These are phyloP conservation scores for Phymastichus coffea DNA, from an alignment of 1,140 invertebrate genomes.

Conservation along the genomic window DNA sequence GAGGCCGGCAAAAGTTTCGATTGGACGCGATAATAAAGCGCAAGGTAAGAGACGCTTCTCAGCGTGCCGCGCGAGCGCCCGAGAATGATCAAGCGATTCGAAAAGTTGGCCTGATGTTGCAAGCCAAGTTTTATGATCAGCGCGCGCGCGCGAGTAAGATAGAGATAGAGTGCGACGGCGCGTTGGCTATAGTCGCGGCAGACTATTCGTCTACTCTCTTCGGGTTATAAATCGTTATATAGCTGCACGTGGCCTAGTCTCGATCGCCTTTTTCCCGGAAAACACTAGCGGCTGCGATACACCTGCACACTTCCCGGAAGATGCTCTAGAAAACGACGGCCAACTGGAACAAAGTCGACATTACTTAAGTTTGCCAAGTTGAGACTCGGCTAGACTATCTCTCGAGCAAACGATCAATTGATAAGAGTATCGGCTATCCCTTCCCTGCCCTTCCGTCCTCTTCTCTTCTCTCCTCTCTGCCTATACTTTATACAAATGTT, in stretches of 20 bases:
- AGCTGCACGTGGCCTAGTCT: background rate
- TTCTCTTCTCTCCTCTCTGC: too few relatives aligned
- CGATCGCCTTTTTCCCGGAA: conserved; percentile 19
- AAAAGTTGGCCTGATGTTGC: conserved; percentile 1
- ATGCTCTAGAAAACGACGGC: background rate
- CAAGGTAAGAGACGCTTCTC: background rate
- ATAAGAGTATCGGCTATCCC: too few relatives aligned
- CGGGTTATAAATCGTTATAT: conserved; percentile 17
- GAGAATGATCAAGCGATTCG: conserved; percentile 22
- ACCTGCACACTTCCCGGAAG: background rate
- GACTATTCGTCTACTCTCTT: too few relatives aligned
- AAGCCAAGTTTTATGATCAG: conserved; percentile 10
- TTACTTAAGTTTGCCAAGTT: too few relatives aligned
- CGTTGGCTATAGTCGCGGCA: too few relatives aligned
- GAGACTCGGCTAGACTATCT: too few relatives aligned
- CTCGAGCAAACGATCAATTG: too few relatives aligned
- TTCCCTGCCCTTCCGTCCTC: too few relatives aligned
- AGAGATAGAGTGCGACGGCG: too few relatives aligned
- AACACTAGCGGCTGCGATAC: background rate
- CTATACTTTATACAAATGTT: too few relatives aligned
- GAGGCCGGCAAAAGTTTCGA: conserved; percentile 6
- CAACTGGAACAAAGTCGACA: background rate
- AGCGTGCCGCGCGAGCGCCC: background rate
- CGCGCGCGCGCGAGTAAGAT: too few relatives aligned
- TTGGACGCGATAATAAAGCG: conserved; percentile 20